Percentiles rank a stretch among this genome's conserved stretches.
phyloP scores from a whole-genome alignment of 2,113 vertebrate genomes.

The Amazona guildingii region DNA sequence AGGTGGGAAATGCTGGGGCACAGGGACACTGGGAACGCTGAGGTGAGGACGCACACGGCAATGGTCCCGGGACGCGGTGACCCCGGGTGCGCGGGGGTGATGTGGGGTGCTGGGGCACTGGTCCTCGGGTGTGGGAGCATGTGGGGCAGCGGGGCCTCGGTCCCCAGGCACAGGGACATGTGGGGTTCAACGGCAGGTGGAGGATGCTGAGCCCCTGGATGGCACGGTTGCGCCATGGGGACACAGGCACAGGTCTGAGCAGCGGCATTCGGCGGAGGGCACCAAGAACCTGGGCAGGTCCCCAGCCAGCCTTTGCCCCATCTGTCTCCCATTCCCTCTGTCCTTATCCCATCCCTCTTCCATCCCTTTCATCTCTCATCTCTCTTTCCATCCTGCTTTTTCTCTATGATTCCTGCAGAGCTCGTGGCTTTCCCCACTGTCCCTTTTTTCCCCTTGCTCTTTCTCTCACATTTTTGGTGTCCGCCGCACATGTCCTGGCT shows the following conservation, averaged over 20 bases:
- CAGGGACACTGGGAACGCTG: fast-evolving
- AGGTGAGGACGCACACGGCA: background rate
- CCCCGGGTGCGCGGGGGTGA: fast-evolving
- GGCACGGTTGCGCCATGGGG: background rate
- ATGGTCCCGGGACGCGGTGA: fast-evolving
- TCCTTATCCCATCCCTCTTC: background rate
- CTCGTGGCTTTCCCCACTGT: fast-evolving
- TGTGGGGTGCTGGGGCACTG: background rate
- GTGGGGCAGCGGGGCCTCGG: background rate
- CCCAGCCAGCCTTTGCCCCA: background rate
- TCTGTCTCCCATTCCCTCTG: background rate
- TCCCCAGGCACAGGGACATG: fast-evolving
- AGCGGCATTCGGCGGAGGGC: background rate
- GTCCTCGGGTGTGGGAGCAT: fast-evolving
- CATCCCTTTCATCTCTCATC: background rate
- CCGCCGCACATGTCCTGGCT: background rate
- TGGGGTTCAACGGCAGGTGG: fast-evolving
- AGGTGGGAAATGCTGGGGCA: background rate
- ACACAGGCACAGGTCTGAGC: fast-evolving
- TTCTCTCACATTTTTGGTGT: background rate
- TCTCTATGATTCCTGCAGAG: background rate
- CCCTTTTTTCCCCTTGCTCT: background rate
- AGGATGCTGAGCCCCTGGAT: background rate
- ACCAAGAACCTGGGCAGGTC: fast-evolving
- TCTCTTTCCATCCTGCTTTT: background rate